Conservation (phyloP, 2,888 invertebrate genomes). For the Tortrix viridana region DNA sequence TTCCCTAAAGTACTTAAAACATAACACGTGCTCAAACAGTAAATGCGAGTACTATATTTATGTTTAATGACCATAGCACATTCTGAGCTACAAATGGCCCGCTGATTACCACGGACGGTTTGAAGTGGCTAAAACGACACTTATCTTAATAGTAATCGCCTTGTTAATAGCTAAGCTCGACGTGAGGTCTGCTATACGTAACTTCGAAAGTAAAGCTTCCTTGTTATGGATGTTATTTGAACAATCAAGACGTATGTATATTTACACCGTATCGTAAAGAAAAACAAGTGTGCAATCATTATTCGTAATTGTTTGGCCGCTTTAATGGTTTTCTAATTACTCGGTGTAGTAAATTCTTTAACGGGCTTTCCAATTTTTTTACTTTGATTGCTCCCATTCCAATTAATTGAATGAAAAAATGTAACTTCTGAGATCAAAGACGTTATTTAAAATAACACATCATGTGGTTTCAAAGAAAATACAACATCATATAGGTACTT, state of each 20-base stretch:
- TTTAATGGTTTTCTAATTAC: conserved; percentile 22
- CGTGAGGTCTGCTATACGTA: conserved; percentile 26
- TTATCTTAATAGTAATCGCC: conserved; percentile 38
- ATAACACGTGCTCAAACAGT: conserved; percentile 33
- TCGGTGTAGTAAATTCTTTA: conserved; percentile 10
- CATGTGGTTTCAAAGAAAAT: no score
- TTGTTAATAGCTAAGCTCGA: conserved; percentile 34
- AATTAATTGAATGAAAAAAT: not conserved
- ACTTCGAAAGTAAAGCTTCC: conserved; percentile 32
- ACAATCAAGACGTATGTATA: not conserved
- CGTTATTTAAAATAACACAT: no score
- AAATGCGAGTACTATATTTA: conserved; percentile 32
- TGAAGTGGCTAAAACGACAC: conserved; percentile 38
- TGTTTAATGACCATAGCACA: conserved; percentile 33
- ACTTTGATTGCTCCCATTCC: conserved; percentile 11
- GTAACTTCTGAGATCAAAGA: not conserved
- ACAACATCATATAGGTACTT: not conserved
- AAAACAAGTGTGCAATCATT: conserved; percentile 5
- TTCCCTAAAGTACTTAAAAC: conserved; percentile 6
- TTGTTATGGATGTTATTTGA: conserved; percentile 14
- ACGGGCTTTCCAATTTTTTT: conserved; percentile 19
- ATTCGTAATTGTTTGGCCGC: conserved; percentile 1
- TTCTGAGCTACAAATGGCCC: conserved; percentile 34
- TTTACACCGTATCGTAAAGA: not conserved
- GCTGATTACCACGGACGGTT: conserved; percentile 35